Base-by-base conservation (phyloP, 2,888 invertebrate species). In the Nemurella pictetii region DNA sequence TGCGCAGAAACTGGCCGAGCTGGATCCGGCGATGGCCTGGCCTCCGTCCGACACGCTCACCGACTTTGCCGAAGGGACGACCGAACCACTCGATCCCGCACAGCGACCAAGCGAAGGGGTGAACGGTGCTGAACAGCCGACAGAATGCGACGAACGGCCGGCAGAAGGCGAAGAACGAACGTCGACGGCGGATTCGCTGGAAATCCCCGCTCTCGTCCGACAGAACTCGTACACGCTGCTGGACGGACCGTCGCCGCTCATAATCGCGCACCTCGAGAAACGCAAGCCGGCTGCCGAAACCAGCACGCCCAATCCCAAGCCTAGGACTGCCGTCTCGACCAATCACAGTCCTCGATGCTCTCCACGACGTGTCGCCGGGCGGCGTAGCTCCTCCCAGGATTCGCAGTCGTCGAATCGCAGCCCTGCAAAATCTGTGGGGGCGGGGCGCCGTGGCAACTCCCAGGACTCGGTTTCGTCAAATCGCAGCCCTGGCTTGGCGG, bases 141-240 rank as follows among this genome's bases (percentile, higher is more conserved):
- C 20, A n/a, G n/a, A n/a, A n/a, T n/a, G n/a, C n/a, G n/a, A n/a
- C n/a, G n/a, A n/a, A n/a, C n/a, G n/a, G n/a, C n/a, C n/a, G n/a
- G n/a, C n/a, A n/a, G n/a, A n/a, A n/a, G n/a, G n/a, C 15, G 55
- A 55, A 20, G 55, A 12, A 2, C 55, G 15, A 12, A 55, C 55
- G 9, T 20, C 55, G 20, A 20, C 3, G 20, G 9, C 55, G 2
- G 75, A 75, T 27, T 75, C 75, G 3, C 28, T 75, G 75, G 26
- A 26, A 75, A n/a, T 78, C 30, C 78, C 78, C 0, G 9, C 20
- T 4, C 30, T 78, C 15, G 78, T 78, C 5, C 78, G 78, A 20
- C 78, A 78, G n/a, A 78, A 78, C 78, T 78, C 78, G 1, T 78
- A 78, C 78, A 78, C 78, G 2, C n/a, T 78, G 30, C 30, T 78